Evolutionary conservation across 2,888 invertebrate species (phyloP).

Genomic region (Syrphus vitripennis): DNA sequence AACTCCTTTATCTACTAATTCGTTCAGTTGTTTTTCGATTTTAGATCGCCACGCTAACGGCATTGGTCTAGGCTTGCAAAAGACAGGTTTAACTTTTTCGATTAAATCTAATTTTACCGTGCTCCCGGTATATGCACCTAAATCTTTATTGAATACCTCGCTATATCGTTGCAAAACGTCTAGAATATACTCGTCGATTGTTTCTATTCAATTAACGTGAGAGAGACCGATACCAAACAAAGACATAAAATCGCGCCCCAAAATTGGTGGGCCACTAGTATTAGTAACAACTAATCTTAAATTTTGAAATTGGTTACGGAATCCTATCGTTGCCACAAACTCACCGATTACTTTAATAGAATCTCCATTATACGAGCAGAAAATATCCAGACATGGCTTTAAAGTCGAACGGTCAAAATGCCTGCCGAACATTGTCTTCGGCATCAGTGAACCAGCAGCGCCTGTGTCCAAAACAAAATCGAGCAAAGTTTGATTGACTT

Average conservation of each 20-base stretch:
- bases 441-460: neutral
- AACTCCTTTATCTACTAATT: neutral
- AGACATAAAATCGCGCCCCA: neutral
- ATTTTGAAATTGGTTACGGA: neutral
- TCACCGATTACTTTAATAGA: neutral
- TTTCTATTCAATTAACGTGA: neutral
- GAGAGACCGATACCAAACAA: neutral
- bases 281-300: slow-evolving; percentile 1
- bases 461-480: neutral
- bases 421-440: neutral
- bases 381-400: neutral
- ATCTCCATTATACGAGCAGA: neutral
- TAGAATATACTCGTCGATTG: neutral
- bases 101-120: neutral
- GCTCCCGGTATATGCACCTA: neutral
- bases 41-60: neutral
- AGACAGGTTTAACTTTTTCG: neutral
- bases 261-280: neutral
- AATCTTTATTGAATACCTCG: neutral
- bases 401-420: neutral
- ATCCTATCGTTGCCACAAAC: neutral
- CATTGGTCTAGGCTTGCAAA: neutral
- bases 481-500: neutral
- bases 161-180: neutral
- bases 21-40: neutral